Base-by-base conservation (phyloP, 2,797 vertebrate species). In the Sebastes itinus region DNA sequence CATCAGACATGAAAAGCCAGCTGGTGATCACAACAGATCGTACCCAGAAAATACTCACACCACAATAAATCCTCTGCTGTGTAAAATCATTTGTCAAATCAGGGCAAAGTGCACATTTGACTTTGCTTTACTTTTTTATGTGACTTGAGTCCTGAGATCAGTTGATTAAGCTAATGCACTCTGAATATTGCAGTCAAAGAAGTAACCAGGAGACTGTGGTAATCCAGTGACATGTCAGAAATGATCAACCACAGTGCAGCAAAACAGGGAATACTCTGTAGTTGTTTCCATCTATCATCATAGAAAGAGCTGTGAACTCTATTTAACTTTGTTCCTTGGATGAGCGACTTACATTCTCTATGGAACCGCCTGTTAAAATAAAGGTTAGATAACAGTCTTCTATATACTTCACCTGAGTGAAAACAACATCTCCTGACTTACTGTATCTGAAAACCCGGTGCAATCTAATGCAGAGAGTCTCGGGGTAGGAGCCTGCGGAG, bases 321-420 rank as follows among this genome's bases (percentile, higher is more conserved):
- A 2, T 30, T 58, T 65, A n/a, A 49, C 71, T 77, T 62, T 73
- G 60, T 52, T 61, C 22, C 16, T 52, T 30, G 60, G 38, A 71
- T 78, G 59, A 70, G 16, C 35, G 59, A 75, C 11, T 27, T 16
- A 13, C 12, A 46, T 35, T 63, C 54, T 72, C 79, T 0, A 18
- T 2, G 30, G 42, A 25, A 25, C 20, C 9, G 10, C 35, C 60
- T 65, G 75, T 64, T 74, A 13, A 59, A 75, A 66, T 64, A 72
- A 66, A 81, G 56, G 60, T 72, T 70, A 66, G 63, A 81, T 55
- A 61, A 66, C 27, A 46, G 42, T 38, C 52, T 68, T 56, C 38
- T 33, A 2, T 52, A 28, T 65, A 56, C 58, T 60, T 73, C 63
- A 72, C 33, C 58, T 18, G 61, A 20, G 23, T 16, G 23, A 77